These are phyloP conservation scores for Drosophila prolongata DNA, from an alignment of 2,888 invertebrate genomes.

Conservation along the genomic window DNA sequence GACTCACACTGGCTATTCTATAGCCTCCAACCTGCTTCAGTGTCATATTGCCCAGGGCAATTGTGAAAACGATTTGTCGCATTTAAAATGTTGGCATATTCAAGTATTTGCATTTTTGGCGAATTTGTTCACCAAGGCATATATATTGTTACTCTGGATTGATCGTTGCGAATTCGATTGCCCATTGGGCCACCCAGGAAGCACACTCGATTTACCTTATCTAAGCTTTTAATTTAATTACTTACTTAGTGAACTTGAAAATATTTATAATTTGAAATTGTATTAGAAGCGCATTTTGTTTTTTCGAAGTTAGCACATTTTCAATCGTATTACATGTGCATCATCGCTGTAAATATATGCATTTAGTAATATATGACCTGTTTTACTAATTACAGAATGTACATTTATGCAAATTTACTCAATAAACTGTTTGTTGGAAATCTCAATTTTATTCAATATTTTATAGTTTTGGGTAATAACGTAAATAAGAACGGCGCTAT, in stretches of 20 bases:
- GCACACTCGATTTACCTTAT: slow-evolving; percentile 27
- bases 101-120: slow-evolving; percentile 55
- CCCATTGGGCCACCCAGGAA: slow-evolving; percentile 20
- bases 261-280: slow-evolving; percentile 23
- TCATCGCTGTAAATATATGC: slow-evolving; percentile 67
- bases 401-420: slow-evolving; percentile 19
- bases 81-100: slow-evolving; percentile 39
- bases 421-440: slow-evolving; percentile 50
- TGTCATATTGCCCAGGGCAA: slow-evolving; percentile 24
- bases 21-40: slow-evolving; percentile 41
- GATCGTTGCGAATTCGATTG: slow-evolving; percentile 7
- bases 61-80: slow-evolving; percentile 27
- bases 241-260: slow-evolving; percentile 22
- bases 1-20: slow-evolving; percentile 48
- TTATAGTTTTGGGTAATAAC: too few species aligned
- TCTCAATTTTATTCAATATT: slow-evolving; percentile 22
- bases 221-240: slow-evolving; percentile 43
- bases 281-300: slow-evolving; percentile 55
- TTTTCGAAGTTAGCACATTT: slow-evolving; percentile 28
- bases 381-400: slow-evolving; percentile 17
- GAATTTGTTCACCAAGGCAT: slow-evolving; percentile 8
- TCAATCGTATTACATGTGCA: slow-evolving; percentile 28
- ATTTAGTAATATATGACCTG: slow-evolving; percentile 41
- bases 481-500: too few species aligned
- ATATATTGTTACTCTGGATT: not conserved